phyloP scores from a whole-genome alignment of 2,113 vertebrate genomes.

The Columba livia region DNA sequence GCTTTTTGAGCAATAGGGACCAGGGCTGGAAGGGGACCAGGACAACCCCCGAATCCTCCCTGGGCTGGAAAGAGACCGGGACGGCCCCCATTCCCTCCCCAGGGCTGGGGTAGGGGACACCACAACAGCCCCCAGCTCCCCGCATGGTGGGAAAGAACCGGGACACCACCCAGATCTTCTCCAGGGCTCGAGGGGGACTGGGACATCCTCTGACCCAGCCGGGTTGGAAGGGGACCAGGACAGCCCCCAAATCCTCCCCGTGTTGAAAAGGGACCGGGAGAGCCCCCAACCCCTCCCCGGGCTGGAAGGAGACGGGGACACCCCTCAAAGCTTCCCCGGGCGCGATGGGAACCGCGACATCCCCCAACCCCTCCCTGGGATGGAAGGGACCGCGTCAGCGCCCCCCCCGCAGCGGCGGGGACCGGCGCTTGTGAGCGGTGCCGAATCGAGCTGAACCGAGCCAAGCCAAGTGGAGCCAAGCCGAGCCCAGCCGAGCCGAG shows the following conservation, averaged over 20 bases:
- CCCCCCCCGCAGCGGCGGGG: neutral
- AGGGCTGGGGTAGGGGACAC: neutral
- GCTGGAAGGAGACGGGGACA: neutral
- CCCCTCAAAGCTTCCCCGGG: neutral
- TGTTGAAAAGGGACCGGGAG: too few relatives aligned
- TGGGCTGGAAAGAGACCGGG: too few relatives aligned
- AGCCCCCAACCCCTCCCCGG: too few relatives aligned
- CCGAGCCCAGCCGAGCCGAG: neutral
- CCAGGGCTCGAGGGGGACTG: neutral
- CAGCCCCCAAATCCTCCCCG: neutral
- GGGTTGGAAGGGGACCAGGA: neutral
- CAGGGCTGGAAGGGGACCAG: neutral
- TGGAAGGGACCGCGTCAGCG: neutral
- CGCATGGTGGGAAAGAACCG: neutral
- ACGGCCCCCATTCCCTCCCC: neutral
- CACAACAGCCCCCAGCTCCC: too few relatives aligned
- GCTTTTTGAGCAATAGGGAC: neutral
- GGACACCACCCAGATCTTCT: neutral
- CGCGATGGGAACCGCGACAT: neutral
- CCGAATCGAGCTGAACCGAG: neutral
- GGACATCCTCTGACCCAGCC: neutral
- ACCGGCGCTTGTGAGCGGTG: neutral
- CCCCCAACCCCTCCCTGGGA: neutral
- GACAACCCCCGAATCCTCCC: too few relatives aligned
- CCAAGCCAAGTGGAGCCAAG: neutral